Percentiles rank a stretch among this genome's conserved stretches.
phyloP scores from a whole-genome alignment of 2,113 vertebrate species.

The Austrofundulus limnaeus region DNA sequence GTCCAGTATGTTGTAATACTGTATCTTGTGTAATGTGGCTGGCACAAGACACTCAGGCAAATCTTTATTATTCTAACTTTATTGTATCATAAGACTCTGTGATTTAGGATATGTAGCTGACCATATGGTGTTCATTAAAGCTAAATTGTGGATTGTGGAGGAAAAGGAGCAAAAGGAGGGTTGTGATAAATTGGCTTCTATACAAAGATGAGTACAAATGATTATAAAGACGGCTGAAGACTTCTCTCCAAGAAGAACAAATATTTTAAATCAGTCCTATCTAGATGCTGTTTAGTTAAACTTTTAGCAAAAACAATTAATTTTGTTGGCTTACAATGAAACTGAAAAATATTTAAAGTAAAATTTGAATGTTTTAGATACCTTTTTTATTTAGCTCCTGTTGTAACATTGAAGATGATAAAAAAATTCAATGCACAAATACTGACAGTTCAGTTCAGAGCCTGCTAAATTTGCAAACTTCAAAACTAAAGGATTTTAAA shows the following conservation, averaged over 20 bases:
- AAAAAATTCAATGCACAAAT: no score
- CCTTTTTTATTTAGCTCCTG: neutral
- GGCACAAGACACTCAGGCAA: no score
- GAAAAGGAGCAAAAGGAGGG: no score
- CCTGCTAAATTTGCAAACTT: no score
- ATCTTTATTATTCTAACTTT: no score
- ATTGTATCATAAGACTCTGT: neutral
- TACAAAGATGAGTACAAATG: slow-evolving; percentile 27
- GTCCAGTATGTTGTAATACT: no score
- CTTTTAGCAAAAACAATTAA: no score
- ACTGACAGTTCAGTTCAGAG: no score
- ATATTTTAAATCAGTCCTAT: neutral
- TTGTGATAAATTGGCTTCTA: slow-evolving; percentile 42
- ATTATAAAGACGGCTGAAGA: slow-evolving; percentile 7
- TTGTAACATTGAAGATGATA: neutral
- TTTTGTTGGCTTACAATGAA: neutral
- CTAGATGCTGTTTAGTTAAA: no score
- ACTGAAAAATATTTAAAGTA: neutral
- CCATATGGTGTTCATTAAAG: slow-evolving; percentile 49
- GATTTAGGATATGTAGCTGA: slow-evolving; percentile 35
- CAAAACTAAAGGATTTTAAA: no score
- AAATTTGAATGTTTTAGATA: neutral
- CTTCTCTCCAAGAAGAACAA: neutral
- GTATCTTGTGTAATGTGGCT: no score
- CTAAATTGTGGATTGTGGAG: no score